Evolutionary conservation across 2,797 vertebrate genomes (phyloP).

Genomic region (Protosalanx chinensis): DNA sequence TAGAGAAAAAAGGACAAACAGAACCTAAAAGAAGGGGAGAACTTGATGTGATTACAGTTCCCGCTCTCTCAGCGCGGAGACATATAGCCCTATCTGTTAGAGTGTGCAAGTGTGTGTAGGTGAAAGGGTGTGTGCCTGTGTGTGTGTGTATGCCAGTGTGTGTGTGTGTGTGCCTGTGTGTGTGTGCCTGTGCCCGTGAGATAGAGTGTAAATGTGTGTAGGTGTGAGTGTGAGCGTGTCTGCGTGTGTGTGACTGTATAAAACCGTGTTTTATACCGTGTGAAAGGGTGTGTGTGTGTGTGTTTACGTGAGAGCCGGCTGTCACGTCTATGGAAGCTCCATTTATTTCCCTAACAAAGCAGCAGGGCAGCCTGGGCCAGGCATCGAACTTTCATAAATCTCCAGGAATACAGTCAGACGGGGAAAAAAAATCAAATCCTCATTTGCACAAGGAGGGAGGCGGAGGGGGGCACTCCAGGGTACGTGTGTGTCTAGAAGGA

Average conservation of each 20-base stretch:
- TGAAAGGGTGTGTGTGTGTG: conserved; percentile 7
- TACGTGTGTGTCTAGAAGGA: conserved; percentile 79
- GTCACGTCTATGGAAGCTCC: conserved; percentile 80
- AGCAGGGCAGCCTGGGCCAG: conserved; percentile 81
- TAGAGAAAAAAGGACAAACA: neutral
- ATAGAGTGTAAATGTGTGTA: conserved; percentile 21
- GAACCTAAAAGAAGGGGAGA: neutral
- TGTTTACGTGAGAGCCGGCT: conserved; percentile 73
- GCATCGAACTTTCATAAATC: conserved; percentile 89
- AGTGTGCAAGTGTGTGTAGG: neutral
- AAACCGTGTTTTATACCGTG: too few relatives aligned
- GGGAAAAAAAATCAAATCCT: conserved; percentile 73
- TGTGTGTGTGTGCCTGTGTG: neutral
- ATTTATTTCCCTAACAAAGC: conserved; percentile 93
- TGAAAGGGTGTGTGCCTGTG: too few relatives aligned
- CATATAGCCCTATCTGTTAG: neutral
- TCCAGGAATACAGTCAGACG: conserved; percentile 82
- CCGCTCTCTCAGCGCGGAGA: neutral
- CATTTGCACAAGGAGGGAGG: conserved; percentile 50
- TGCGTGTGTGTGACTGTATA: too few relatives aligned
- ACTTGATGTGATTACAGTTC: neutral
- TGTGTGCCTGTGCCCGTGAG: neutral
- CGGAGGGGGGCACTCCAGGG: conserved; percentile 22
- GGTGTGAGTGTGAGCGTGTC: conserved; percentile 64
- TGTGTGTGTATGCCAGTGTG: neutral